Evolutionary conservation across 30 jellyfish, hydroid and myxozoan genomes (phyloP), one percentile per base, ranked within the genome.

Genomic region (Turritopsis dohrnii): DNA sequence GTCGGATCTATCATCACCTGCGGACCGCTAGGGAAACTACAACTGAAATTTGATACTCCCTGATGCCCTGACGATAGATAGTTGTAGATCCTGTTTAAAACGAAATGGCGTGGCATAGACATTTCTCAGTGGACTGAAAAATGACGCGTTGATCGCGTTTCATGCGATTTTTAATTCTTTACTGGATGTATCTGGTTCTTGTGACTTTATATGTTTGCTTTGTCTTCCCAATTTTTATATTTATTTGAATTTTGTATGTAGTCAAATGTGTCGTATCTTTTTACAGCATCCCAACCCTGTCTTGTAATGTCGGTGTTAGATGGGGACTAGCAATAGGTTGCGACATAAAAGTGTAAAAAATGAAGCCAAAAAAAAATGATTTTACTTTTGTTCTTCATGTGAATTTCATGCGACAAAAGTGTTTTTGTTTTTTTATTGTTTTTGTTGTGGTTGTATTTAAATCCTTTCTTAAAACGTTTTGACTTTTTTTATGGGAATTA

Each of bases 1-100:
- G 87, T 65, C 71, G 96, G 29, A 77, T 94, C 19, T 94, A 96
- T 96, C 86, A 88, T 29, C 82, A 88, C 8, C 54, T 89, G 1
- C 87, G 60, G 29, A 52, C 9, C 9, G 26, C 27, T n/a, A 30
- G 86, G 28, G 9, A 69, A 17, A 41, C 60, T 3, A 5, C 60
- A 41, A 41, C 60, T 41, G 60, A 5, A 5, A 41, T 41, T 41
- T 41, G 60, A 41, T 41, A 3, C 60, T 5, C 60, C 60, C 5
- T 41, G 60, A 41, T 3, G 60, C 5, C 60, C 60, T 13, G 60
- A 41, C 13, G 60, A 41, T 13, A 41, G 60, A 13, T 41, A 3
- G 60, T 41, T 41, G 60, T n/a, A n/a, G n/a, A n/a, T n/a, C n/a
- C n/a, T n/a, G n/a, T n/a, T n/a, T n/a, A n/a, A n/a, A n/a, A n/a